Evolutionary conservation across 2,797 vertebrate genomes (phyloP), one percentile per base, ranked within the genome.

Genomic region (Acipenser oxyrinchus): DNA sequence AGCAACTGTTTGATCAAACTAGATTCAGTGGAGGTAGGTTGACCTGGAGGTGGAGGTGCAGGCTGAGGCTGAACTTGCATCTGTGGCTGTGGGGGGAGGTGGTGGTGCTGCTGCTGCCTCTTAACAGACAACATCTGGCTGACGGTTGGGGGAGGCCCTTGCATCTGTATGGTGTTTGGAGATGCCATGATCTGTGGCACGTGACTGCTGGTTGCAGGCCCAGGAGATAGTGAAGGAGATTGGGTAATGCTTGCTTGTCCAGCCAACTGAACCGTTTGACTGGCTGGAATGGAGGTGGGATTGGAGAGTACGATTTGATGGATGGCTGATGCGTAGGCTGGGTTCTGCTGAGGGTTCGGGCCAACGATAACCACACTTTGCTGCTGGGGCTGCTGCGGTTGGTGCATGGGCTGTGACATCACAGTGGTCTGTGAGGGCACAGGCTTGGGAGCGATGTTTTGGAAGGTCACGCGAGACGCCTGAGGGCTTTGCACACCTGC

Each of bases 1-100:
- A 99, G 89, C 81, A 99, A 84, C 84, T 99, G 97, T 87, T 99
- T 99, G 79, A 99, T 99, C 83, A 99, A 88, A 84, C 97, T 99
- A 67, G 97, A 99, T 84, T 99, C 97, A 51, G 90, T 86, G 82
- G 96, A 92, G 84, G 92, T 91, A 85, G 96, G 82, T 76, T 95
- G 95, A 77, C 87, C 83, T 71, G 92, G 86, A 23, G 91, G 89
- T 55, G 89, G 10, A 69, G 69, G 93, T 68, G 81, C 67, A 78
- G 71, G 89, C 76, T 73, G 75, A 78, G 75, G 86, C 60, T 83
- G 89, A 79, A 83, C 85, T 70, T 86, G 88, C 81, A 89, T 83
- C 73, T 90, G 89, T 60, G 89, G 88, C 48, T 87, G 88, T 7
- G 83, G 86, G 70, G 87, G 74, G 74, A 80, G 88, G 80, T 68